Conservation (phyloP, 1,140 invertebrate species). For the Leucophenga varia region DNA sequence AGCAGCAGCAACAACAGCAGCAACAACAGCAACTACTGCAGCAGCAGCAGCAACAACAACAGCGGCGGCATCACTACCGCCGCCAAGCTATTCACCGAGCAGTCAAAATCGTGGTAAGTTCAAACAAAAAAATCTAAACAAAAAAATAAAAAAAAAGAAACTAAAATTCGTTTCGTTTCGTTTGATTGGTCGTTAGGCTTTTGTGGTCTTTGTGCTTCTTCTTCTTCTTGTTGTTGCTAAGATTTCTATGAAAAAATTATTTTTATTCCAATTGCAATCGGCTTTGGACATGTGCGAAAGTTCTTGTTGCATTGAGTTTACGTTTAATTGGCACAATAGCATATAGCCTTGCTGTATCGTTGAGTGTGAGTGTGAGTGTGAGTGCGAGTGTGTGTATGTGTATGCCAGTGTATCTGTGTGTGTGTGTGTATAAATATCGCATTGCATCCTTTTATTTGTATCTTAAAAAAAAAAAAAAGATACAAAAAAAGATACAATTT, state of each 20-base stretch:
- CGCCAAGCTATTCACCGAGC: conserved; percentile 69
- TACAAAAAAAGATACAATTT: too few relatives aligned
- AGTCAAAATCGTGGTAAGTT: conserved; percentile 73
- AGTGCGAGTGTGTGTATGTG: too few relatives aligned
- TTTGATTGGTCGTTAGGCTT: background rate
- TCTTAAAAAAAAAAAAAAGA: too few relatives aligned
- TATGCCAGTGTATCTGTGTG: background rate
- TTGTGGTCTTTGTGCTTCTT: background rate
- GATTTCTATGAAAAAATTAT: background rate
- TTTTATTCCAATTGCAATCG: background rate
- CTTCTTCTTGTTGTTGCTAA: conserved; percentile 3
- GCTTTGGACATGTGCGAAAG: conserved; percentile 43
- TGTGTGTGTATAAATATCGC: too few relatives aligned
- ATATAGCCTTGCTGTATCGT: too few relatives aligned
- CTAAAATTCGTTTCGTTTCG: too few relatives aligned
- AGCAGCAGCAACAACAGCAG: conserved; percentile 6
- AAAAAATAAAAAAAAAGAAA: background rate
- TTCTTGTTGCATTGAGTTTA: conserved; percentile 57
- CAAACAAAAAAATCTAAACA: too few relatives aligned
- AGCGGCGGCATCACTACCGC: conserved; percentile 33
- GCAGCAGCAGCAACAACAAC: conserved; percentile 46
- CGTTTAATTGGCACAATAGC: conserved; percentile 34
- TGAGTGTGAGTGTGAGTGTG: too few relatives aligned
- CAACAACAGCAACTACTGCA: conserved; percentile 19
- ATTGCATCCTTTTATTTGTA: too few relatives aligned